Conservation (phyloP, 1,140 invertebrate genomes). For the Potamilus streckersoni region DNA sequence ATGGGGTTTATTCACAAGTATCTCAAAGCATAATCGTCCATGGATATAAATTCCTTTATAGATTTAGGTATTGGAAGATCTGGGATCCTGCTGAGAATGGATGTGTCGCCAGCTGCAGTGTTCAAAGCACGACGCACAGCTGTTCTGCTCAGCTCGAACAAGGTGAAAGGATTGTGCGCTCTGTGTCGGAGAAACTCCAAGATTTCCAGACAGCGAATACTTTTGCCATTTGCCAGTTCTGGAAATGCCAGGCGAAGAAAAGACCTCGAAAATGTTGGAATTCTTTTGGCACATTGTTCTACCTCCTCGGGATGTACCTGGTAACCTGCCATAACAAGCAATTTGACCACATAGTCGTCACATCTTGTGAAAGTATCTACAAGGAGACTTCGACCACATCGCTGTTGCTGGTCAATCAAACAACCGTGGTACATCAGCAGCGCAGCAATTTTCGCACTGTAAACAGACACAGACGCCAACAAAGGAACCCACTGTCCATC, state of each 20-base stretch:
- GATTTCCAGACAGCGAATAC: constrained; percentile 40
- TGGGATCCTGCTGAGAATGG: constrained; percentile 45
- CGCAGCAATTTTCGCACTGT: constrained; percentile 54
- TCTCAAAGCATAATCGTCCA: constrained; percentile 34
- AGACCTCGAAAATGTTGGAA: constrained; percentile 55
- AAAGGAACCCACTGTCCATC: constrained; percentile 60
- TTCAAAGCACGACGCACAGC: constrained; percentile 49
- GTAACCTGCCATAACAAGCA: constrained; percentile 55
- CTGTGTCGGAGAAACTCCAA: constrained; percentile 47
- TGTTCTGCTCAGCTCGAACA: constrained; percentile 46
- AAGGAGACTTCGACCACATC: constrained; percentile 50
- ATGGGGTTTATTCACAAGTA: constrained; percentile 1
- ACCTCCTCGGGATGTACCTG: constrained; percentile 52
- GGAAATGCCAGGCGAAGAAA: constrained; percentile 49
- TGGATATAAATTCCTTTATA: constrained; percentile 43
- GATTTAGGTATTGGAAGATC: constrained; percentile 42
- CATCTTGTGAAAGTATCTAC: constrained; percentile 59
- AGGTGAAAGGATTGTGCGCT: constrained; percentile 31
- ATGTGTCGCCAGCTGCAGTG: constrained; percentile 41
- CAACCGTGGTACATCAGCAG: constrained; percentile 57
- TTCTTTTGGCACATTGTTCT: constrained; percentile 49
- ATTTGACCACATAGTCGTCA: constrained; percentile 51
- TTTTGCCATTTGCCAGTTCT: constrained; percentile 31
- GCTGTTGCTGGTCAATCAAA: constrained; percentile 31
- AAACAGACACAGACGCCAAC: constrained; percentile 51